Evolutionary conservation across 1,140 invertebrate genomes (phyloP), one percentile per base, ranked within the genome.

Genomic region (Dendrolimus kikuchii): DNA sequence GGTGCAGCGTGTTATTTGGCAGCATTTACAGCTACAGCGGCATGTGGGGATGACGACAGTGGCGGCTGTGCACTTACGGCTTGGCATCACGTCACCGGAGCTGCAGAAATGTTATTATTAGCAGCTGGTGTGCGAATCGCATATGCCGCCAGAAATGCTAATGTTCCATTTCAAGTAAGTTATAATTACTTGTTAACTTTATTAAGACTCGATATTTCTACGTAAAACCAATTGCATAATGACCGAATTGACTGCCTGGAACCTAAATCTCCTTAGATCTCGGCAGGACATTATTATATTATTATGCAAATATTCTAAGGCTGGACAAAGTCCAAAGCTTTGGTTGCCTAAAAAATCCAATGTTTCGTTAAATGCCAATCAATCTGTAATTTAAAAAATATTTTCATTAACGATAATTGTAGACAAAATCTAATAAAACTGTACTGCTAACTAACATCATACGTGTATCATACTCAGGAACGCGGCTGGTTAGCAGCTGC

Each of bases 21-120:
- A 0, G 95, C 95, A 4, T 96, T 96, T 89, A 97, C 95, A 2
- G 93, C 92, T 23, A 91, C 91, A 4, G 63, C 81, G 23, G 78
- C 74, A 40, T 83, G 81, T 91, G 61, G 72, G 90, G 54, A 87
- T 77, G 57, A 79, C 71, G 90, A 64, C 68, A 89, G 60, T 68
- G 88, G 62, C 89, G 92, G 88, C 60, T 96, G 95, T 78, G 92
- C 92, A 77, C 90, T 91, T n/a, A 89, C 93, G 40, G 94, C 93
- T 88, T 97, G 95, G 95, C 95, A 97, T 73, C 95, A 95, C 80
- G 94, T 96, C 52, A 96, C 95, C 38, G 94, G 96, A 88, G 88
- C 90, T 49, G 95, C 93, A n/a, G 95, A 97, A 87, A 81, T 97
- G 55, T 78, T 95, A 10, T 93, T 97, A 65, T 88, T 98, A 1